phyloP scores from a whole-genome alignment of 2,888 invertebrate genomes.

The Drosophila suboccidentalis region DNA sequence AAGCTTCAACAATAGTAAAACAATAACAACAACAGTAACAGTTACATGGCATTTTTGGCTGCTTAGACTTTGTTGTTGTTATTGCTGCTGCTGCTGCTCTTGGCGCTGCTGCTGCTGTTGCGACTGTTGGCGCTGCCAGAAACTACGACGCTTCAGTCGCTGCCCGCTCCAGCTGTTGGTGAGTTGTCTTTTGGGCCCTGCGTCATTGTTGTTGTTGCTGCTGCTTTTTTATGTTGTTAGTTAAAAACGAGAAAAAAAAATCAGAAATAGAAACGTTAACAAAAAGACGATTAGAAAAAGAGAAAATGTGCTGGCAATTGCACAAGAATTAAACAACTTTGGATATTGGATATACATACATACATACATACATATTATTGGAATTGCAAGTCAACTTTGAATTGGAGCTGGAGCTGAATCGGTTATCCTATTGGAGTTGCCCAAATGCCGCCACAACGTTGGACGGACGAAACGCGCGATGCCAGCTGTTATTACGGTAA shows the following conservation, averaged over 20 bases:
- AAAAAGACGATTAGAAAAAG: slow-evolving; percentile 37
- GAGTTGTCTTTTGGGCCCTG: slow-evolving; percentile 52
- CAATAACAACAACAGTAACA: slow-evolving; percentile 21
- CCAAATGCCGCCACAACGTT: slow-evolving; percentile 65
- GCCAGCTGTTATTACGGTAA: slow-evolving; percentile 68
- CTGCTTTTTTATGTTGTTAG: slow-evolving; percentile 23
- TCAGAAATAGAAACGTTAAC: slow-evolving; percentile 7
- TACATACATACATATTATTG: not conserved
- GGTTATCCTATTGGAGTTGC: not conserved
- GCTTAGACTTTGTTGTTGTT: slow-evolving; percentile 47
- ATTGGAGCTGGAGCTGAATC: not conserved
- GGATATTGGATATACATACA: not conserved
- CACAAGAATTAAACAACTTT: slow-evolving; percentile 36
- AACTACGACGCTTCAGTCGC: slow-evolving; percentile 55
- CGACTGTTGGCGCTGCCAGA: slow-evolving; percentile 11
- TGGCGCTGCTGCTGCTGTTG: slow-evolving; percentile 29
- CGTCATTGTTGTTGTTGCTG: slow-evolving; percentile 15
- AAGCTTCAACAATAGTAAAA: slow-evolving; percentile 17
- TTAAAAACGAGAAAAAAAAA: slow-evolving; percentile 17
- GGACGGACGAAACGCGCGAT: slow-evolving; percentile 73
- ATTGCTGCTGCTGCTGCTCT: slow-evolving; percentile 9
- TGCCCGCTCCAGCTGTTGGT: slow-evolving; percentile 73
- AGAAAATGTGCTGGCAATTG: slow-evolving; percentile 72
- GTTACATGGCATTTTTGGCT: slow-evolving; percentile 40
- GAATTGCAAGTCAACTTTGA: not conserved